Base-by-base conservation (phyloP, 2,888 invertebrate species). In the Tanaodytes sp. region DNA sequence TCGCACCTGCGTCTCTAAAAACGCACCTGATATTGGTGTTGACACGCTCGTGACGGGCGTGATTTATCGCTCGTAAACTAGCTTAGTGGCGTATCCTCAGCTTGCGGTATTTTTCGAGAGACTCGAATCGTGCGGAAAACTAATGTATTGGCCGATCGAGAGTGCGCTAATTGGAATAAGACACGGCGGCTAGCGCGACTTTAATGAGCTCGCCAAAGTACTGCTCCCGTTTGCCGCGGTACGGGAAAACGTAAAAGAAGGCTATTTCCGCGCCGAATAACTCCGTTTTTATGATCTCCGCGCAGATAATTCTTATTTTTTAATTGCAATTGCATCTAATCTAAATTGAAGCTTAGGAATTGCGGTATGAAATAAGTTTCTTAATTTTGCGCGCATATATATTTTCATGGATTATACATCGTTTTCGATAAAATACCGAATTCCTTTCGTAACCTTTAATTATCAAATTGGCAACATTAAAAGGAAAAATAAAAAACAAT, bases 151-250 rank as follows among this genome's bases (percentile, higher is more conserved):
- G 61, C 33, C 55, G 67, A 67, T 67, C 61, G 52, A 15, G 61
- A 57, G 49, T 55, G 48, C 54, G 51, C 67, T 67, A 67, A 67
- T 67, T 67, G 67, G 67, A 67, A 59, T 61, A 46, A 59, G 65
- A 66, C 65, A 66, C 59, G 59, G 39, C 16, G 55, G 55, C 49
- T 49, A 49, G 61, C 40, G 43, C 49, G 45, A 45, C 49, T 67
- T 62, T 67, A 67, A 67, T 67, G 67, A 68, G 67, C 62, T 68
- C 46, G 37, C 62, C 31, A 61, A 62, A 68, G 67, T 39, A 42
- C 54, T 67, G 66, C 66, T 46, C 61, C 59, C 66, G 57, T 67
- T 67, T 67, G 62, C 51, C 55, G 55, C 55, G 51, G 49, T 59
- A 14, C 54, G 54, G 59, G 55, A 66, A 66, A 61, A 61, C 54